Conservation (phyloP, 1,140 invertebrate genomes). For the Drosophila rhopaloa region DNA sequence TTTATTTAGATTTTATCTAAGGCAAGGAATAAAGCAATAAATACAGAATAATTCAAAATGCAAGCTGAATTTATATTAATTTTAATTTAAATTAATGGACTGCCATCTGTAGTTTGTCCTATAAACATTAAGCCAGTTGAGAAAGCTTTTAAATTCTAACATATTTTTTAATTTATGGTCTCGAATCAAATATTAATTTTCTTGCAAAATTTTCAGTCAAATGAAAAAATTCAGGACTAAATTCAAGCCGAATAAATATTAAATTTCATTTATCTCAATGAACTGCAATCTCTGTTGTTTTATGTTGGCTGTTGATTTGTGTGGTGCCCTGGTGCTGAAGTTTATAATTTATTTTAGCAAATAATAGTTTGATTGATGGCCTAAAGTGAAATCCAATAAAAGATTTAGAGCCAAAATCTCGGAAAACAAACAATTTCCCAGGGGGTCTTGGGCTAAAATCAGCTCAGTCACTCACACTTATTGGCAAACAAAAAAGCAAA, state of each 20-base stretch:
- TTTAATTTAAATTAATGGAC: too few relatives aligned
- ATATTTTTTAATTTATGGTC: too few relatives aligned
- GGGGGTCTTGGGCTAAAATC: not conserved
- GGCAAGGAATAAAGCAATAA: too few relatives aligned
- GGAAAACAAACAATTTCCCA: conserved; percentile 20
- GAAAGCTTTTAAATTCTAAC: too few relatives aligned
- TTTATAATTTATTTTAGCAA: conserved; percentile 46
- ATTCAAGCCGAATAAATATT: conserved; percentile 18
- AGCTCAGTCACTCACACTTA: conserved; percentile 30
- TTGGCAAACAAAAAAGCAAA: not conserved
- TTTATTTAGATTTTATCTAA: too few relatives aligned
- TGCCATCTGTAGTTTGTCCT: too few relatives aligned
- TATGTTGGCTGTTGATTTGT: conserved; percentile 9
- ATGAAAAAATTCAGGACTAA: not conserved
- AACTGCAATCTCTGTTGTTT: conserved; percentile 13
- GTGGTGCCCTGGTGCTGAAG: conserved; percentile 8
- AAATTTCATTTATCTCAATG: conserved; percentile 39
- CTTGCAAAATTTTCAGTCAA: too few relatives aligned
- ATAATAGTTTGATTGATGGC: conserved; percentile 53
- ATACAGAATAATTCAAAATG: too few relatives aligned
- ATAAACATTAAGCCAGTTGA: too few relatives aligned
- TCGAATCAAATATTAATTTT: too few relatives aligned
- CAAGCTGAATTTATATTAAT: too few relatives aligned
- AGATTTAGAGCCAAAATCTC: conserved; percentile 22
- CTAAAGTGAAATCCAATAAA: conserved; percentile 7